Percentiles rank a stretch among this genome's conserved stretches.
Conservation (phyloP, 2,797 vertebrate genomes). For the Centropyge bicolor region DNA sequence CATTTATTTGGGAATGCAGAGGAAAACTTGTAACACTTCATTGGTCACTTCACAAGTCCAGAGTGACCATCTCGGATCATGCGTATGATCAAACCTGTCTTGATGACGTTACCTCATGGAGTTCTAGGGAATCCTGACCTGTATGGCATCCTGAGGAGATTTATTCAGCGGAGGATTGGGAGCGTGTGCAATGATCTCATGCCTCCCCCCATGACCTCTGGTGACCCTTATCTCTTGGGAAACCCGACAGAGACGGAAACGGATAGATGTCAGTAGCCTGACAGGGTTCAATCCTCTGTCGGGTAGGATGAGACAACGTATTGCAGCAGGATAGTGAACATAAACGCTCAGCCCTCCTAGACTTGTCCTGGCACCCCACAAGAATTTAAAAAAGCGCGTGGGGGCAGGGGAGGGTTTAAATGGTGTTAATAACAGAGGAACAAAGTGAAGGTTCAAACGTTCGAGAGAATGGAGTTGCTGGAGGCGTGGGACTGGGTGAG, state of each 20-base stretch:
- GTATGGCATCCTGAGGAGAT: not conserved
- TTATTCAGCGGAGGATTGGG: constrained; percentile 12
- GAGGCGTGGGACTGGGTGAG: constrained; percentile 15
- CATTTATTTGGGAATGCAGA: constrained; percentile 12
- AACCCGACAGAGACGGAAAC: constrained; percentile 21
- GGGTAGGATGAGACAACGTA: constrained; percentile 24
- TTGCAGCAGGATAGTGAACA: constrained; percentile 18
- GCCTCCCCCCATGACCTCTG: not conserved
- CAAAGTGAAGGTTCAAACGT: constrained; percentile 71
- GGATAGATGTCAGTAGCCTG: not conserved
- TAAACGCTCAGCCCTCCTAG: constrained; percentile 32
- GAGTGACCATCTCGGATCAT: constrained; percentile 32
- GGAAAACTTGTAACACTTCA: not conserved
- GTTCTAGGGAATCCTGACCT: constrained; percentile 8
- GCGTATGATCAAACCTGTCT: constrained; percentile 21
- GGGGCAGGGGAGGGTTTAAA: constrained; percentile 72
- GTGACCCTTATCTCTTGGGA: constrained; percentile 20
- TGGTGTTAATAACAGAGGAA: constrained; percentile 83
- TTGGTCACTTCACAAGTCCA: not conserved
- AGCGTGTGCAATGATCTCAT: constrained; percentile 13
- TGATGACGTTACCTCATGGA: constrained; percentile 4
- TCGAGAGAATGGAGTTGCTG: constrained; percentile 74
- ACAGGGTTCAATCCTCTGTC: not conserved
- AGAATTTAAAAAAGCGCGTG: constrained; percentile 16
- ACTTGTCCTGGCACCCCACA: constrained; percentile 28